These are phyloP conservation scores for Eupithecia vulgata DNA, from an alignment of 2,888 invertebrate species.

Conservation along the genomic window DNA sequence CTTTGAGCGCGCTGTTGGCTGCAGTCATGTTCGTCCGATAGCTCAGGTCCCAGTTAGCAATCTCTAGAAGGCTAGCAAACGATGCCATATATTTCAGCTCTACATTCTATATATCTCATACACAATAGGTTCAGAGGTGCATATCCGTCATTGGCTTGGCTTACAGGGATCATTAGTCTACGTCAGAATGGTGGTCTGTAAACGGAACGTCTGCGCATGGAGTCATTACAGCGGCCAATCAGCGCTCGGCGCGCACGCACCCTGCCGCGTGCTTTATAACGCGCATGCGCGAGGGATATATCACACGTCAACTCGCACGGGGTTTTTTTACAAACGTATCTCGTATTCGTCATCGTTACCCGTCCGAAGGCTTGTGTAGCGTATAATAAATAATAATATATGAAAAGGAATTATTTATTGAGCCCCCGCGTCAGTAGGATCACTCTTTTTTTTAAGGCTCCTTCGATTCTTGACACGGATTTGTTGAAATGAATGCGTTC, in stretches of 20 bases:
- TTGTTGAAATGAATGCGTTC: slow-evolving; percentile 74
- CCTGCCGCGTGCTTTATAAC: slow-evolving; percentile 79
- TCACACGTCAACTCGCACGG: slow-evolving; percentile 77
- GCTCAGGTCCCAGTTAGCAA: slow-evolving; percentile 47
- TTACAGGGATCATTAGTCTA: slow-evolving; percentile 72
- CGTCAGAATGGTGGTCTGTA: slow-evolving; percentile 65
- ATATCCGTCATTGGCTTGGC: slow-evolving; percentile 80
- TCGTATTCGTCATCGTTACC: slow-evolving; percentile 82
- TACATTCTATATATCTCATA: slow-evolving; percentile 60
- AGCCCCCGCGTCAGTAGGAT: slow-evolving; percentile 60
- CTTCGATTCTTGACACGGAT: slow-evolving; percentile 73
- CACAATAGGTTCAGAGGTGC: slow-evolving; percentile 79
- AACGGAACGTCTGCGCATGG: slow-evolving; percentile 66
- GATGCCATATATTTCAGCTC: slow-evolving; percentile 57
- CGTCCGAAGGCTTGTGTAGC: slow-evolving; percentile 60
- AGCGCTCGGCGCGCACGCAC: slow-evolving; percentile 72
- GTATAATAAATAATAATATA: slow-evolving; percentile 76
- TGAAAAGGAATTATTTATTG: slow-evolving; percentile 74
- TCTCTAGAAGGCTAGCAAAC: slow-evolving; percentile 53
- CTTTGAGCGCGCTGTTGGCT: slow-evolving; percentile 26
- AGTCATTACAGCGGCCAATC: slow-evolving; percentile 76
- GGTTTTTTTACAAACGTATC: slow-evolving; percentile 78
- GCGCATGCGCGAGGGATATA: slow-evolving; percentile 74
- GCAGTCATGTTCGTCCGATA: slow-evolving; percentile 39
- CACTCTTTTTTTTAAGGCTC: slow-evolving; percentile 59